Evolutionary conservation across 1,140 invertebrate species (phyloP).

Genomic region (Diabrotica undecimpunctata): DNA sequence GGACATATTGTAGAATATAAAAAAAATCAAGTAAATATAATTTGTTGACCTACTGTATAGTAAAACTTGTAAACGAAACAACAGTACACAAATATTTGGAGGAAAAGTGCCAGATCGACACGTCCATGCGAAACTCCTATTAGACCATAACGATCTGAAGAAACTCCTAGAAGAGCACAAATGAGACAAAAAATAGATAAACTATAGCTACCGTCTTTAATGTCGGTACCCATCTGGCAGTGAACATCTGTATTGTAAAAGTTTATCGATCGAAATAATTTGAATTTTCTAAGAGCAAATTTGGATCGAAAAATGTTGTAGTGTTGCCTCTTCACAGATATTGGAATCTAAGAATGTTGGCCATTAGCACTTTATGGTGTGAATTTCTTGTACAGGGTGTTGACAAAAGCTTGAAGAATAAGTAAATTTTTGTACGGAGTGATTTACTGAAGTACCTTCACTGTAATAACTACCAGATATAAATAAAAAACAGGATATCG

Average conservation of each 20-base stretch:
- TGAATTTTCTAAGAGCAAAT: conserved; percentile 2
- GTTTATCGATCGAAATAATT: conserved; percentile 2
- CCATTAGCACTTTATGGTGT: conserved; percentile 1
- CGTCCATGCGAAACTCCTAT: too few relatives aligned
- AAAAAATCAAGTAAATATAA: too few relatives aligned
- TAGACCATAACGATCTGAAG: too few relatives aligned
- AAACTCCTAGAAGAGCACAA: not conserved
- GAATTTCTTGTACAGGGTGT: not conserved
- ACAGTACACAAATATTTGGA: too few relatives aligned
- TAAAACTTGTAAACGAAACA: too few relatives aligned
- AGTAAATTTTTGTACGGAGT: too few relatives aligned
- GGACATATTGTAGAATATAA: too few relatives aligned
- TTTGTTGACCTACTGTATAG: too few relatives aligned
- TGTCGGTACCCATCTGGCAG: not conserved
- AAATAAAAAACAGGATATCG: too few relatives aligned
- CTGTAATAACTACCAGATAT: too few relatives aligned
- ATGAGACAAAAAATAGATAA: not conserved
- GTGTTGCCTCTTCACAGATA: conserved; percentile 2
- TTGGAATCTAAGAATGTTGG: not conserved
- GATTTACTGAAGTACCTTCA: too few relatives aligned
- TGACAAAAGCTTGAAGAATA: not conserved
- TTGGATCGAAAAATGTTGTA: not conserved
- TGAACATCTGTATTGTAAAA: conserved; percentile 2
- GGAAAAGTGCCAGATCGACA: too few relatives aligned
- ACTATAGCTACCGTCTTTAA: not conserved